A percentile compares a stretch with the other conserved stretches of the same genome.
Conservation (phyloP, 2,888 invertebrate genomes). For the Bruchidius siliquastri region DNA sequence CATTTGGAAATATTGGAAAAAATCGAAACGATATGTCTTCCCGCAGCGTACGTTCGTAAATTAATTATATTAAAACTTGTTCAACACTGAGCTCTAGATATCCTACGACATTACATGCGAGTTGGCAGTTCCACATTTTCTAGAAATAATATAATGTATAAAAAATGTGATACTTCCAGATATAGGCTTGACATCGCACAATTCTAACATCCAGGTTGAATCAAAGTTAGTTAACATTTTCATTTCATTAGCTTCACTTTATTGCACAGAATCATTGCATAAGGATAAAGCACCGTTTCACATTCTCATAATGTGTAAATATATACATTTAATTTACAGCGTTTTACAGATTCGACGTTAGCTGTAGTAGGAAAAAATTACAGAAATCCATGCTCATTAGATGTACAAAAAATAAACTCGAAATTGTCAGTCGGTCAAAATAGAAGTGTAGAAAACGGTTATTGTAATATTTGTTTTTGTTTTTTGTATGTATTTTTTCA, state of each 20-base stretch:
- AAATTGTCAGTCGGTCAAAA: too few species aligned
- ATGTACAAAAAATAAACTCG: too few species aligned
- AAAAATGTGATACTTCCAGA: too few species aligned
- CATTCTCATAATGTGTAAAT: background rate
- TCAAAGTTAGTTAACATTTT: background rate
- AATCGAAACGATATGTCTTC: background rate
- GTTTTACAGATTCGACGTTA: background rate
- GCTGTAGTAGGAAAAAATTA: too few species aligned
- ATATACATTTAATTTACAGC: background rate
- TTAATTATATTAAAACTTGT: background rate
- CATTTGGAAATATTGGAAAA: background rate
- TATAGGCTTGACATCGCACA: background rate
- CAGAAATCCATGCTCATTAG: too few species aligned
- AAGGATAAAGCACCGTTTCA: background rate
- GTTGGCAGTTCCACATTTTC: too few species aligned
- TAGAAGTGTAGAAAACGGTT: too few species aligned
- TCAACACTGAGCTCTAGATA: background rate
- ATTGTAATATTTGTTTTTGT: too few species aligned
- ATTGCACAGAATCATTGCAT: background rate
- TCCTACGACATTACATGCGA: background rate
- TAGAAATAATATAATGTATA: too few species aligned
- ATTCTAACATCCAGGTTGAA: background rate
- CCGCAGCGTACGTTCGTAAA: background rate
- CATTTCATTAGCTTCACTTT: background rate
- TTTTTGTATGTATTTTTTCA: too few species aligned